A percentile compares a stretch with the other conserved stretches of the same genome.
phyloP scores from a whole-genome alignment of 2,888 invertebrate species.

The Caenorhabditis parvicauda region DNA sequence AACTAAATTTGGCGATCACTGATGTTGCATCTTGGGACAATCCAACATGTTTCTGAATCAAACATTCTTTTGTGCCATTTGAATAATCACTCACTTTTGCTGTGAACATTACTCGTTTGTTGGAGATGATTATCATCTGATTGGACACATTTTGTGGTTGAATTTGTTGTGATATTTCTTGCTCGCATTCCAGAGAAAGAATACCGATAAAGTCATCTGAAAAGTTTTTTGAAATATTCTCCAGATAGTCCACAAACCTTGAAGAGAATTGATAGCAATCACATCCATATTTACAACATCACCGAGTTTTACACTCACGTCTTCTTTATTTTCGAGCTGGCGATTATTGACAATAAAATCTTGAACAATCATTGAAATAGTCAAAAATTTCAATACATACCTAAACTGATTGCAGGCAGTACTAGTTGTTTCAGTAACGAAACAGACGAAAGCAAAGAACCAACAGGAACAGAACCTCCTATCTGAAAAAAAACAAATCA shows the following conservation, averaged over 20 bases:
- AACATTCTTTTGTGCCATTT: too few relatives aligned
- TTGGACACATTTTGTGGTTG: conserved; percentile 37
- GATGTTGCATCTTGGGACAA: too few relatives aligned
- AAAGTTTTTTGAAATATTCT: conserved; percentile 6
- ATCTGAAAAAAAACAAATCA: conserved; percentile 28
- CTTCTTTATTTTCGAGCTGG: conserved; percentile 52
- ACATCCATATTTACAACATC: conserved; percentile 46
- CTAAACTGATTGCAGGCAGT: conserved; percentile 53
- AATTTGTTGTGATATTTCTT: conserved; percentile 49
- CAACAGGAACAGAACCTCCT: conserved; percentile 58
- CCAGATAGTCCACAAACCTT: not conserved
- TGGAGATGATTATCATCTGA: conserved; percentile 45
- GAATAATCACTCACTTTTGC: conserved; percentile 32
- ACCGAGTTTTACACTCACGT: conserved; percentile 50
- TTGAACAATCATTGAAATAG: conserved; percentile 9
- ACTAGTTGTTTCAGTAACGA: conserved; percentile 59
- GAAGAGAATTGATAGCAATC: conserved; percentile 46
- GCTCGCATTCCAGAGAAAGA: conserved; percentile 51
- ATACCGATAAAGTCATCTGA: conserved; percentile 41
- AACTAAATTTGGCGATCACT: too few relatives aligned
- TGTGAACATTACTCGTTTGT: conserved; percentile 42
- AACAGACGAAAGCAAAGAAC: conserved; percentile 57
- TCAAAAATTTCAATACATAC: conserved; percentile 15
- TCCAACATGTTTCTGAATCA: too few relatives aligned
- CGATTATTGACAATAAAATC: conserved; percentile 46